Base-by-base conservation (phyloP, 2,888 invertebrate genomes). In the Eristalis tenax region DNA sequence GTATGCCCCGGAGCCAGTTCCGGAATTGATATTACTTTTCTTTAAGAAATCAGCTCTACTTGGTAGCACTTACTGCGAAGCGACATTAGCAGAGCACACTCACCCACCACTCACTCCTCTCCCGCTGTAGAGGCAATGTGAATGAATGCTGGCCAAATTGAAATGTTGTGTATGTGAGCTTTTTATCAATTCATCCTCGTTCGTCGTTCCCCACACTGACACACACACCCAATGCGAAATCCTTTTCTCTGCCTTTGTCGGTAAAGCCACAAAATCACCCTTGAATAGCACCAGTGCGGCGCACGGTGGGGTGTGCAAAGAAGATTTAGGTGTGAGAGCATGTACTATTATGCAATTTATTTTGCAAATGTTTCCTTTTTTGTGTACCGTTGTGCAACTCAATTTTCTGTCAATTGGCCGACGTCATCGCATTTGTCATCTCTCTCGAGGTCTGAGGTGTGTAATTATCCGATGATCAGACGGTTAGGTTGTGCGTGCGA, bases 21-120 rank as follows among this genome's bases (percentile, higher is more conserved):
- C 83, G 86, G 83, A 74, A 86, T 83, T 83, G 86, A 83, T 83
- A 86, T 86, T 79, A 79, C 57, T 66, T 82, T 85, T 73, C 74
- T 66, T 86, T 11, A 79, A 79, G 86, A 86, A 83, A 86, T 86
- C 86, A 79, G 70, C 78, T 78, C 81, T 78, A 71, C 65, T 70
- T 50, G 70, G 82, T 68, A 63, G 71, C 76, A 73, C 77, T 77
- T 82, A 74, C 43, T 40, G 71, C 68, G 75, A 50, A 56, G 68
- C 71, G 59, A 75, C 86, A 86, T 86, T 83, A 86, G 66, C 78
- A 56, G 59, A 13, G 32, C n/a, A 28, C 26, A 26, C 8, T 8
- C 50, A 6, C 18, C 5, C 50, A 50, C 18, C n/a, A 50, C 50
- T 10, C 18, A 50, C 18, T 1, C 50, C 50, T n/a, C 50, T 50